Evolutionary conservation across 2,113 vertebrate genomes (phyloP).

Genomic region (Macroglossus sobrinus): DNA sequence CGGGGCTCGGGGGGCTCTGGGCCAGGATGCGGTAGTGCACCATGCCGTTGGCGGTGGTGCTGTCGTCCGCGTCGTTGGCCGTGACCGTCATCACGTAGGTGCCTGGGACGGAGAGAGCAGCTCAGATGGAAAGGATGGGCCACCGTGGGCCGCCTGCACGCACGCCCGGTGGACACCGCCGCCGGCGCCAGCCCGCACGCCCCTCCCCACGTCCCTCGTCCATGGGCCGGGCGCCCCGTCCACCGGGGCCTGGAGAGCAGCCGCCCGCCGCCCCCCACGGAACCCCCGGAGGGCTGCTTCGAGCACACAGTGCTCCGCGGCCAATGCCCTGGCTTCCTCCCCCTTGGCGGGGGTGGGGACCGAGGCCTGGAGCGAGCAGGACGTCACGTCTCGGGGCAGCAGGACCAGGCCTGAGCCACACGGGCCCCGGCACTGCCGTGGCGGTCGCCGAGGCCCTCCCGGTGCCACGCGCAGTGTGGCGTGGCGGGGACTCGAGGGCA

Average conservation of each 20-base stretch:
- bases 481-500: accelerated
- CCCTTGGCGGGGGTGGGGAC: not conserved
- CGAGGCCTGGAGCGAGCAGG: accelerated
- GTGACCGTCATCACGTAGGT: slow-evolving; percentile 97
- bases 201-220: accelerated
- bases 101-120: slow-evolving; percentile 76
- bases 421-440: accelerated
- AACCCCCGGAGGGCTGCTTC: accelerated
- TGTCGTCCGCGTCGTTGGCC: slow-evolving; percentile 93
- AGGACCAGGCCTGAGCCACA: accelerated
- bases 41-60: slow-evolving; percentile 95
- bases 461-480: accelerated
- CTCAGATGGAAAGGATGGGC: accelerated
- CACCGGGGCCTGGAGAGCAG: too few species aligned
- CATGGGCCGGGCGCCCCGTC: accelerated
- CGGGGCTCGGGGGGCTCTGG: slow-evolving; percentile 94
- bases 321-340: not conserved
- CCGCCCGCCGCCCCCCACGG: accelerated
- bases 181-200: accelerated
- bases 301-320: not conserved
- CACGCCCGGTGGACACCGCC: accelerated
- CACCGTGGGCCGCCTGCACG: accelerated
- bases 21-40: slow-evolving; percentile 95
- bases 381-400: too few species aligned
- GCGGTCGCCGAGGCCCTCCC: accelerated